These are phyloP conservation scores for Rachycentron canadum DNA, from an alignment of 2,797 vertebrate species.

Conservation along the genomic window DNA sequence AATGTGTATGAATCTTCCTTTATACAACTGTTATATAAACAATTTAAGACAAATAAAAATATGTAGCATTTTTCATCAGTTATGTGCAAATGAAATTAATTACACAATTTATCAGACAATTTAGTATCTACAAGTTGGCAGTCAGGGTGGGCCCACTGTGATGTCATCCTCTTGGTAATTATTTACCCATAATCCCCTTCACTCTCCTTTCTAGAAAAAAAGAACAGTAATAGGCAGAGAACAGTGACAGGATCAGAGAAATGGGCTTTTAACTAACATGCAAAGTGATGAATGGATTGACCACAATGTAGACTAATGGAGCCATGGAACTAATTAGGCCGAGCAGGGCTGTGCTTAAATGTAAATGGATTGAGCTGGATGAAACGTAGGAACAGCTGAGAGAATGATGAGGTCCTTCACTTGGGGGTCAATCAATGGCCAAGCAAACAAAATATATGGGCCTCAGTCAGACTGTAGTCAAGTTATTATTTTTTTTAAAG, in stretches of 20 bases:
- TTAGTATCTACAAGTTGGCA: constrained; percentile 24
- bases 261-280: constrained; percentile 84
- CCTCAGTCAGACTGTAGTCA: constrained; percentile 35
- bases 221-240: constrained; percentile 71
- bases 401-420: constrained; percentile 84
- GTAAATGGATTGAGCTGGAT: constrained; percentile 86
- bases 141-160: constrained; percentile 28
- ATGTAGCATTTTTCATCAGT: not conserved
- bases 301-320: constrained; percentile 86
- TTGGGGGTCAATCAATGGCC: constrained; percentile 82
- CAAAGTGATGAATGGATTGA: constrained; percentile 86
- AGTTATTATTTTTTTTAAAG: not conserved
- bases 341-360: constrained; percentile 86
- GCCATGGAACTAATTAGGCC: constrained; percentile 87
- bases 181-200: constrained; percentile 70
- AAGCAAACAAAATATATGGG: constrained; percentile 67
- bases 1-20: constrained; percentile 11
- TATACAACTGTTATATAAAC: not conserved
- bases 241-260: constrained; percentile 78
- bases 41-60: not conserved
- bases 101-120: constrained; percentile 13
- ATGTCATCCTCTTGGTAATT: constrained; percentile 63
- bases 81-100: constrained; percentile 10
- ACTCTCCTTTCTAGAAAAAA: constrained; percentile 38
- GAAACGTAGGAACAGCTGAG: constrained; percentile 77